Percentiles rank a stretch among this genome's conserved stretches.
phyloP scores from a whole-genome alignment of 2,888 invertebrate genomes.

The Lacanobia oleracea region DNA sequence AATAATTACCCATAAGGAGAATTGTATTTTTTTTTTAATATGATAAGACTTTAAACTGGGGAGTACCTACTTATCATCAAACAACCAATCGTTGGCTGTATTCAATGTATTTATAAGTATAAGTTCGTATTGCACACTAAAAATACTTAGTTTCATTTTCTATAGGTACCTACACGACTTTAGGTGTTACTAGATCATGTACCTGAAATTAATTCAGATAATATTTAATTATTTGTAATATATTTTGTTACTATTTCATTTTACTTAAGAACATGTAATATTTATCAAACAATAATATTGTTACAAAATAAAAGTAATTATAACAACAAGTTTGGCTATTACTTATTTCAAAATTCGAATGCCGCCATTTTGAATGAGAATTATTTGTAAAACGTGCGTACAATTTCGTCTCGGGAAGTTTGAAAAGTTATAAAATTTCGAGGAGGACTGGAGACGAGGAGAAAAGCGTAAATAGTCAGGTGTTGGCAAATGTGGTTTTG shows the following conservation, averaged over 20 bases:
- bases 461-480: slow-evolving; percentile 83
- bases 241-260: slow-evolving; percentile 55
- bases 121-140: slow-evolving; percentile 28
- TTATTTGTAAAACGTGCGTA: slow-evolving; percentile 80
- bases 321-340: slow-evolving; percentile 54
- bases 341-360: slow-evolving; percentile 67
- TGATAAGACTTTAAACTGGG: neutral
- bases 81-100: slow-evolving; percentile 36
- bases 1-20: neutral
- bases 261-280: slow-evolving; percentile 38
- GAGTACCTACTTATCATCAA: neutral
- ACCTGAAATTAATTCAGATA: slow-evolving; percentile 53
- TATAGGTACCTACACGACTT: slow-evolving; percentile 29
- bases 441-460: slow-evolving; percentile 74
- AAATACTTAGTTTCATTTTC: slow-evolving; percentile 20
- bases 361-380: slow-evolving; percentile 67
- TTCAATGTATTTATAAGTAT: slow-evolving; percentile 54
- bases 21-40: neutral
- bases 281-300: slow-evolving; percentile 49
- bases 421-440: slow-evolving; percentile 83
- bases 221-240: slow-evolving; percentile 31
- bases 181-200: slow-evolving; percentile 48
- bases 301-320: slow-evolving; percentile 66
- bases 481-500: slow-evolving; percentile 74
- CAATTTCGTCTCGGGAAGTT: slow-evolving; percentile 78